Evolutionary conservation across 2,797 vertebrate species (phyloP), one percentile per base, ranked within the genome.

Genomic region (Yasuhikotakia modesta): DNA sequence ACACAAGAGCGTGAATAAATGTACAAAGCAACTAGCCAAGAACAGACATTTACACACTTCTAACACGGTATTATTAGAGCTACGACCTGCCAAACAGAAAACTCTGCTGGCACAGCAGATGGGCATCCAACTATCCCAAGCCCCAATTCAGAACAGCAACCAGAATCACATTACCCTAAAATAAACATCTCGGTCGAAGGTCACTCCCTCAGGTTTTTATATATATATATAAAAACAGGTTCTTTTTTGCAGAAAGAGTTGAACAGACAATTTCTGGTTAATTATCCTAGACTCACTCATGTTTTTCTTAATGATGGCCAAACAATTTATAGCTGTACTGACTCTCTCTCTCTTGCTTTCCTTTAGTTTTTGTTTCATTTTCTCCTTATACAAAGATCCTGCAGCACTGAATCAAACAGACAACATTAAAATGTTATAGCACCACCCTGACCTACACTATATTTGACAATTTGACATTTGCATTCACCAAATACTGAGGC

Each of bases 331-430:
- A 0, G 0, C 6, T 64, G 1, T 19, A 2, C 1, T 57, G 39
- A 17, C 57, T 35, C 22, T 10, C 43, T 39, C 27, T 35, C 43
- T 39, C 27, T 61, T 32, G 16, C 17, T 17, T 10, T 60, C 1
- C 27, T 14, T 30, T 22, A 7, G 7, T 61, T 61, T 61, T 10
- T 14, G 14, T 61, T 61, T 61, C 4, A 6, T 22, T 32, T 60
- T 58, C 11, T 60, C 4, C 8, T 27, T 17, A 16, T 30, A 13
- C 19, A 55, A 55, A 57, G 21, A 57, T 57, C 21, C 53, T 87
- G n/a, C 48, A 85, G 85, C 78, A 86, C 87, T 88, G n/a, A 52
- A 85, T 85, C 78, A 85, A 86, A 91, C 89, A 90, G 86, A 87
- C 88, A n/a, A n/a, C 5, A 24, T 48, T 48, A 48, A 5, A 57